Evolutionary conservation across 2,113 vertebrate species (phyloP), one percentile per base, ranked within the genome.

Genomic region (Leptobrachium ailaonicum): DNA sequence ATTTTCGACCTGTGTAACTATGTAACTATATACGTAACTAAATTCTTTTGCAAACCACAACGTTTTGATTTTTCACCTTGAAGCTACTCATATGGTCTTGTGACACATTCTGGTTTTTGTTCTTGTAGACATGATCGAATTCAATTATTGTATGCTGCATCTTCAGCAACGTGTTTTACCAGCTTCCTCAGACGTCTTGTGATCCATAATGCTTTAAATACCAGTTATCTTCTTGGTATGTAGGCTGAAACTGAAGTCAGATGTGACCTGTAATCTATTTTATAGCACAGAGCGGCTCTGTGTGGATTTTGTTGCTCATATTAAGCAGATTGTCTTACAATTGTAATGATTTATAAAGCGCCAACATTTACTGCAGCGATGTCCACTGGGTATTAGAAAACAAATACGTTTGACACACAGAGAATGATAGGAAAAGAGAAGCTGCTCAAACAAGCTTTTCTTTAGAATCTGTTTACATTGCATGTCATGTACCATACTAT

Each of bases 191-290:
- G 56, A 12, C 11, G 10, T 60, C 56, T 11, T 4, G 13, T 60
- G 56, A 60, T 12, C 10, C 13, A 60, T 60, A 60, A 60, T 60
- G 13, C 56, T 60, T 60, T 60, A 60, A 60, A 60, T 60, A 60
- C 13, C 56, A 47, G 32, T 1, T 14, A 50, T 71, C 2, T 71
- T 71, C n/a, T 47, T 50, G 41, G 13, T 13, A 12, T 43, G 42
- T 68, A 43, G 41, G 3, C 42, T 5, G 14, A 71, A 71, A 71
- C 68, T n/a, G 45, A 71, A 50, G 13, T 11, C 68, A 71, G 68
- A 71, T 71, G 68, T 71, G 68, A 45, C 6, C 12, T 71, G 45
- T 71, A 6, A 14, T 50, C 50, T 71, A 13, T 50, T 14, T 20
- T 45, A 50, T 43, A 71, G 43, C 68, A 71, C 68, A 50, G 50